Evolutionary conservation across 2,888 invertebrate species (phyloP).

Genomic region (Mechanitis messenoides): DNA sequence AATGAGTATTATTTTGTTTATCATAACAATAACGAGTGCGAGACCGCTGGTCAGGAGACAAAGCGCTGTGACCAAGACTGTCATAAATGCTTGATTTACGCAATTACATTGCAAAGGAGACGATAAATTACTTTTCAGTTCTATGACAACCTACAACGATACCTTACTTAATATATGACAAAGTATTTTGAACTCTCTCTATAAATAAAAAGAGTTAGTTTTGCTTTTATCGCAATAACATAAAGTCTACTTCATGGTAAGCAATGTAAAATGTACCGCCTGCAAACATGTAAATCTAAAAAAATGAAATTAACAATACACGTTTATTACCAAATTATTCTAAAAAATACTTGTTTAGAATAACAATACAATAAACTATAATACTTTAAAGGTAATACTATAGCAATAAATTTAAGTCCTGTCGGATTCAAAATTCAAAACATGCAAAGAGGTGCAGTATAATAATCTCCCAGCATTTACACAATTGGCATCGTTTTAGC

Average conservation of each 20-base stretch:
- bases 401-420: not conserved
- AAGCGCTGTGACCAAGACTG: slow-evolving; percentile 58
- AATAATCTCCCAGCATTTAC: not conserved
- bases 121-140: slow-evolving; percentile 71
- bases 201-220: not conserved
- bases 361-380: not conserved
- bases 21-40: slow-evolving; percentile 51
- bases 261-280: slow-evolving; percentile 66
- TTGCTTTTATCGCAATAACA: slow-evolving; percentile 5
- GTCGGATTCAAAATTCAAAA: slow-evolving; percentile 3
- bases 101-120: slow-evolving; percentile 68
- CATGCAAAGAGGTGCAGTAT: slow-evolving; percentile 2
- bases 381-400: not conserved
- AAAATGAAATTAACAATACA: slow-evolving; percentile 37
- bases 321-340: slow-evolving; percentile 27
- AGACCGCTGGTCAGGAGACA: slow-evolving; percentile 52
- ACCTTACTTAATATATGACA: slow-evolving; percentile 23
- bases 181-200: slow-evolving; percentile 39
- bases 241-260: slow-evolving; percentile 34
- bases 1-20: slow-evolving; percentile 49
- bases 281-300: slow-evolving; percentile 64
- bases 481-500: slow-evolving; percentile 25
- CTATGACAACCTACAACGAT: slow-evolving; percentile 41
- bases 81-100: slow-evolving; percentile 76
- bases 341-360: not conserved